phyloP scores from a whole-genome alignment of 2,888 invertebrate genomes.

The Rhopalosiphum nymphaeae region DNA sequence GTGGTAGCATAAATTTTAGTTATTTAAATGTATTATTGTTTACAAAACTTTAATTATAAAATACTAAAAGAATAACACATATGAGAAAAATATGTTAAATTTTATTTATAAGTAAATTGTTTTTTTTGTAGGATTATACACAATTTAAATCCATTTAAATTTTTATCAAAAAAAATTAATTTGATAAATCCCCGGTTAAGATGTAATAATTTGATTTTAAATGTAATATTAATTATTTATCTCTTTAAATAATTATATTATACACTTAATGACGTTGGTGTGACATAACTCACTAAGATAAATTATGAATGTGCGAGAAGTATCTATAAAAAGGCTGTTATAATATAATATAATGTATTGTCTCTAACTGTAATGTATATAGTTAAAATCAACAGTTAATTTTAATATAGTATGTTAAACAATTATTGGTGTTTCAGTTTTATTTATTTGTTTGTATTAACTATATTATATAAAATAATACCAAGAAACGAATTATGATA shows the following conservation, averaged over 20 bases:
- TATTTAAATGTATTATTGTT: not conserved
- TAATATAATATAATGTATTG: not conserved
- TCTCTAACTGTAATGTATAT: not conserved
- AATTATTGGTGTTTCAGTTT: not conserved
- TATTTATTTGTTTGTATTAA: not conserved
- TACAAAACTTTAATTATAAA: not conserved
- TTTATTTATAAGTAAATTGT: not conserved
- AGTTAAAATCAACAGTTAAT: not conserved
- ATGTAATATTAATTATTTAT: not conserved
- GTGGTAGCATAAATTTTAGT: not conserved
- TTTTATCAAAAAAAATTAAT: not conserved
- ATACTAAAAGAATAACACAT: not conserved
- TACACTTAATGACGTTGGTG: not conserved
- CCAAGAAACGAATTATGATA: not conserved
- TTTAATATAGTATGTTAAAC: not conserved
- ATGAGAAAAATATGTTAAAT: not conserved
- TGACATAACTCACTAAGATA: not conserved
- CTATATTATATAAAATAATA: not conserved
- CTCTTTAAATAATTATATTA: not conserved
- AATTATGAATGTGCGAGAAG: not conserved
- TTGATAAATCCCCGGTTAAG: not conserved
- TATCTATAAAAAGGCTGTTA: not conserved
- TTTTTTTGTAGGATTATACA: not conserved
- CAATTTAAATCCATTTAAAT: not conserved
- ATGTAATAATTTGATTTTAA: not conserved